Evolutionary conservation across 2,797 vertebrate species (phyloP), one percentile per base, ranked within the genome.

Genomic region (Parambassis ranga): DNA sequence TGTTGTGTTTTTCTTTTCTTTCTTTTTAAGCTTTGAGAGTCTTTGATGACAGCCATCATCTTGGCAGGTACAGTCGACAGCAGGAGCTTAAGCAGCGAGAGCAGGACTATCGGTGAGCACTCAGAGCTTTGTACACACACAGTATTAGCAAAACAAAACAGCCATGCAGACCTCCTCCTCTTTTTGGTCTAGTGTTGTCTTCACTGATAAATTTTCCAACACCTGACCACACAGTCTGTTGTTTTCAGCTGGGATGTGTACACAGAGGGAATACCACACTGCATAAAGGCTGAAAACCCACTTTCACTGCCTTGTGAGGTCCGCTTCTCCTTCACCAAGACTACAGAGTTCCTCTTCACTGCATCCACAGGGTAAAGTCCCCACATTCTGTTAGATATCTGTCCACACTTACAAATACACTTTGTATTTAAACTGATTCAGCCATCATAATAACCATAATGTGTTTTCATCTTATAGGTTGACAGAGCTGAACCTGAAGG

Each of bases 281-380:
- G 0, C 43, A 51, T 88, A 0, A 65, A 79, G 38, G 7, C 24
- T 19, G 27, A 70, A 0, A 2, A 0, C 11, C 39, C 9, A 5
- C 0, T 9, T 3, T 23, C 16, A n/a, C 51, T 88, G 15, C 85
- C 87, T 1, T 0, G 1, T 73, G 84, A 87, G 44, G 72, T 85
- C 56, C 60, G 16, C 2, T 89, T 90, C 44, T 88, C 86, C 24
- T 85, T 83, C 62, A 78, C 79, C 49, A 89, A 86, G 44, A 2
- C 3, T 0, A 46, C 23, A 0, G 74, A 86, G 63, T 85, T 88
- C 49, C 0, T 2, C 1, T 78, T 3, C 43, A 87, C 74, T 1
- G 41, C 41, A 16, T 0, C 10, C 1, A 6, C 49, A n/a, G 83
- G 55, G 87, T 89, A 15, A 85, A 3, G 2, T n/a, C 30, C 11